phyloP scores from a whole-genome alignment of 2,113 vertebrate genomes.

The Corvus hawaiiensis region DNA sequence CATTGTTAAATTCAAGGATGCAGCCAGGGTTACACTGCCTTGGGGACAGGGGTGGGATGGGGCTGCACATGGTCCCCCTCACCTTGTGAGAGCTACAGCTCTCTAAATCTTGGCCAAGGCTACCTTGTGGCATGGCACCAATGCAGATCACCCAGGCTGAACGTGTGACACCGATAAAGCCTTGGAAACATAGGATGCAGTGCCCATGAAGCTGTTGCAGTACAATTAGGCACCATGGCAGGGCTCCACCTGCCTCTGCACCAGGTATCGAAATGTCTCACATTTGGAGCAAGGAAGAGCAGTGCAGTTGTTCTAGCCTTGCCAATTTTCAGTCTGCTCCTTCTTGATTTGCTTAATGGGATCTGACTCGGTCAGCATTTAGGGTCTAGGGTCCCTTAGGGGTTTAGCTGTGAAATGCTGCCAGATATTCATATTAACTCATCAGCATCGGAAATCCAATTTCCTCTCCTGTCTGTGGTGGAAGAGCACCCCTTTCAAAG shows the following conservation, averaged over 20 bases:
- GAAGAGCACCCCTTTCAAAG: background rate
- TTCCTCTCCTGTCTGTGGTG: background rate
- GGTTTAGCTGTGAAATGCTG: background rate
- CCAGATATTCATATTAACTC: background rate
- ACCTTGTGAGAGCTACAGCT: background rate
- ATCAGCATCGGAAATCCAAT: background rate
- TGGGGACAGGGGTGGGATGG: background rate
- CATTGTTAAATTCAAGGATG: background rate
- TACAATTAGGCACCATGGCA: fast-evolving
- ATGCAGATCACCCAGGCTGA: background rate
- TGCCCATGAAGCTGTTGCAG: background rate
- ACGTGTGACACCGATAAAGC: fast-evolving
- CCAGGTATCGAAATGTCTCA: too few relatives aligned
- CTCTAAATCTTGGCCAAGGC: background rate
- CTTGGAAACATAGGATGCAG: fast-evolving
- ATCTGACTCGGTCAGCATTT: background rate
- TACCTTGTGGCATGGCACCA: fast-evolving
- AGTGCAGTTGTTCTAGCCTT: background rate
- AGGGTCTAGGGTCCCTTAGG: background rate
- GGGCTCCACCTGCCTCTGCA: background rate
- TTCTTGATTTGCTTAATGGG: background rate
- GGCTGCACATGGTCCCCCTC: background rate
- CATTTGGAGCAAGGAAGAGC: background rate
- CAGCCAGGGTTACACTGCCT: background rate
- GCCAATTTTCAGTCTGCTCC: background rate